Percentiles rank a stretch among this genome's conserved stretches.
Conservation (phyloP, 2,113 vertebrate genomes). For the Stigmatopora argus region DNA sequence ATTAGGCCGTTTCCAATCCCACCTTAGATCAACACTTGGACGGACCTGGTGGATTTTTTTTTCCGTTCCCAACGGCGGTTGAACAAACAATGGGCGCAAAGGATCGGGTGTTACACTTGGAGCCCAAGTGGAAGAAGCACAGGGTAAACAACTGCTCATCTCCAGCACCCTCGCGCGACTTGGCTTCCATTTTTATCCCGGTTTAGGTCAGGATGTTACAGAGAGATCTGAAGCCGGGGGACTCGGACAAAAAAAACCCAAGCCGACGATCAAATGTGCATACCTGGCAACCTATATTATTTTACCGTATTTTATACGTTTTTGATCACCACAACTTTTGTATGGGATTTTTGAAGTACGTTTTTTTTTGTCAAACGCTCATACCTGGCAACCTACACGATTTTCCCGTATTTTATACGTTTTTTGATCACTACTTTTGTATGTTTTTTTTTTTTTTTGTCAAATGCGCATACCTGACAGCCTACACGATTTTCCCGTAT, state of each 20-base stretch:
- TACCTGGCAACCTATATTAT: too few species aligned
- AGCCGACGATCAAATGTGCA: too few species aligned
- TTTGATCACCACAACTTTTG: too few species aligned
- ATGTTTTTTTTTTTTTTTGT: too few species aligned
- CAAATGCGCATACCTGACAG: too few species aligned
- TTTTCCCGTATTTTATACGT: too few species aligned
- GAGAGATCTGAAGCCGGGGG: slow-evolving; percentile 39
- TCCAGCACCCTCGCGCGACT: not conserved
- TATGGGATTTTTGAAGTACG: too few species aligned
- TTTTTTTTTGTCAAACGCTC: too few species aligned
- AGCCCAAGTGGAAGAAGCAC: slow-evolving; percentile 50
- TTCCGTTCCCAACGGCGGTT: slow-evolving; percentile 71
- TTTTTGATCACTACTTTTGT: too few species aligned
- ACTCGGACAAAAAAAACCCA: not conserved
- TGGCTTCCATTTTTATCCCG: slow-evolving; percentile 39
- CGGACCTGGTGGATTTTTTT: slow-evolving; percentile 71
- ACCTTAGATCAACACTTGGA: slow-evolving; percentile 76
- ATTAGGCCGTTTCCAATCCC: slow-evolving; percentile 76
- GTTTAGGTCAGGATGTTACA: slow-evolving; percentile 49
- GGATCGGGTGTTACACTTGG: slow-evolving; percentile 73
- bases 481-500: too few species aligned
- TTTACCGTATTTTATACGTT: too few species aligned
- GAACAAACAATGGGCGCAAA: slow-evolving; percentile 77
- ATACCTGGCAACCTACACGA: too few species aligned
- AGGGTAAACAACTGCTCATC: slow-evolving; percentile 74